A percentile compares a stretch with the other conserved stretches of the same genome.
Conservation (phyloP, 2,888 invertebrate species). For the Suillia variegata region DNA sequence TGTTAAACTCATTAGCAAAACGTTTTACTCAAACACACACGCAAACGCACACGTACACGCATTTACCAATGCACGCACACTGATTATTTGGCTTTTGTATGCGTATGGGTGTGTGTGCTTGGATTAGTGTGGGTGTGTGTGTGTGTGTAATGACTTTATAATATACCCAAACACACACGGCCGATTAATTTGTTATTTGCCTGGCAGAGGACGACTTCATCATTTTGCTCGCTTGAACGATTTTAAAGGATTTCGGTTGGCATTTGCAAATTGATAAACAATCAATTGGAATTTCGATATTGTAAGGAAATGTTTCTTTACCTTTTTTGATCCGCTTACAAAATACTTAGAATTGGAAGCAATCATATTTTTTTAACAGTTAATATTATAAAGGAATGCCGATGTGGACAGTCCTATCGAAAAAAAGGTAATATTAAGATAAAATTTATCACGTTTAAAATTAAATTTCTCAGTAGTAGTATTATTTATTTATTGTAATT, state of each 20-base stretch:
- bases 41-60: neutral
- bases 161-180: constrained; percentile 15
- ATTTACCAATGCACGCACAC: neutral
- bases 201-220: neutral
- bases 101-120: neutral
- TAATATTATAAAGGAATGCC: too few relatives aligned
- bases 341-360: too few relatives aligned
- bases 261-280: neutral
- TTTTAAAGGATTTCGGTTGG: neutral
- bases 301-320: too few relatives aligned
- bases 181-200: constrained; percentile 22
- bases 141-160: constrained; percentile 15
- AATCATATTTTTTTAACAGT: too few relatives aligned
- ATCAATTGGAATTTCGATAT: neutral
- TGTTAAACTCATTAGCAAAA: constrained; percentile 11
- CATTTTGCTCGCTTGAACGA: neutral
- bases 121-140: neutral
- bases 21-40: constrained; percentile 3
- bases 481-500: too few relatives aligned
- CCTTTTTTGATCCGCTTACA: too few relatives aligned
- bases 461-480: too few relatives aligned
- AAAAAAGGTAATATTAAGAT: too few relatives aligned
- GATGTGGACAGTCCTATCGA: too few relatives aligned
- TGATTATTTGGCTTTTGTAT: neutral
- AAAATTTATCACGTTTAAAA: too few relatives aligned